Evolutionary conservation across 92 coral and sea anemone species (phyloP), one percentile per base, ranked within the genome.

Genomic region (Heliopora coerulea): DNA sequence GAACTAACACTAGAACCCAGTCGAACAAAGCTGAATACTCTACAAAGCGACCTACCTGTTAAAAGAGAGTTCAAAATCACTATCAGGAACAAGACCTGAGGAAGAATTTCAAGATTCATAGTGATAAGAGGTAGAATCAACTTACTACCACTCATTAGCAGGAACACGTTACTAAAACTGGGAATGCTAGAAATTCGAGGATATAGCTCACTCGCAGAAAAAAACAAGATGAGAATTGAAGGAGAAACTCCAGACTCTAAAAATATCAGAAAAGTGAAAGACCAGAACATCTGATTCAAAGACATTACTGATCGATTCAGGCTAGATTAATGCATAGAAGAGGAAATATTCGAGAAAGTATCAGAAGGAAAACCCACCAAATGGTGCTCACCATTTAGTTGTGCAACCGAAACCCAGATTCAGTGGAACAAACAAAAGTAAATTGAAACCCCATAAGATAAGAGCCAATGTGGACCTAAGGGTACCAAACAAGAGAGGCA

Each of bases 351-450:
- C 49, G 84, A 87, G 30, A 68, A 81, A 79, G 88, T 84, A 41
- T 88, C 88, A 37, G 74, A 80, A 29, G 79, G 79, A 4, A 82
- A 86, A 56, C 81, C 90, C 12, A n/a, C n/a, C n/a, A n/a, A n/a
- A n/a, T n/a, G n/a, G n/a, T n/a, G n/a, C n/a, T n/a, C n/a, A n/a
- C n/a, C n/a, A n/a, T n/a, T 40, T 80, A 41, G 91, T 87, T 7
- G 84, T 82, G 12, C 88, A 84, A 24, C 90, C 86, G 39, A 82
- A 86, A 49, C 86, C 90, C 54, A 82, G 52, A 74, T 85, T 85
- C 75, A 58, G 68, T 52, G 59, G 49, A 25, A 54, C 60, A 26
- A 54, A 59, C 40, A 70, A 70, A 24, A 75, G 83, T 14, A 59
- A 73, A 21, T 61, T 86, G 37, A 75, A 86, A 17, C 79, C 91